These are phyloP conservation scores for Catharus fuscescens DNA, from an alignment of 2,113 vertebrate species.

Conservation along the genomic window DNA sequence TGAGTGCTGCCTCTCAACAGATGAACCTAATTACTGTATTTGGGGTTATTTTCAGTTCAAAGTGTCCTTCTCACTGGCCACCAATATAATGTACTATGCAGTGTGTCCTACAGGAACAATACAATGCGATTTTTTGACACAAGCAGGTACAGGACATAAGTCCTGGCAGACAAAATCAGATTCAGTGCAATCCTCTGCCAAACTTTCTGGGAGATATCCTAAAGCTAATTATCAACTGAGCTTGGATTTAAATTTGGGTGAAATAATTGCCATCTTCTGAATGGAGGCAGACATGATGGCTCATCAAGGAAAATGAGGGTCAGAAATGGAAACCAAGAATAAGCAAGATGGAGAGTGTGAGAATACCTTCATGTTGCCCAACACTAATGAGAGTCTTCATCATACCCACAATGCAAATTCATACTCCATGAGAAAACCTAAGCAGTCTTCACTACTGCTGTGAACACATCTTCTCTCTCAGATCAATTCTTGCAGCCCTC, in stretches of 20 bases:
- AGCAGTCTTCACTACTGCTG: neutral
- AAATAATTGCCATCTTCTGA: neutral
- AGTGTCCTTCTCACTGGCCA: neutral
- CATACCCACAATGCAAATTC: rapidly evolving
- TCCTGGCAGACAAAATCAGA: neutral
- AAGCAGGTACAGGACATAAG: neutral
- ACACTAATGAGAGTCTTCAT: neutral
- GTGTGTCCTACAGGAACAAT: neutral
- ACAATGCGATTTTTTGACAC: neutral
- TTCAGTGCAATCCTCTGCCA: neutral
- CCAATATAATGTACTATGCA: neutral
- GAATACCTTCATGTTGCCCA: neutral
- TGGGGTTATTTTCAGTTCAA: neutral
- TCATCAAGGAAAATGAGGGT: neutral
- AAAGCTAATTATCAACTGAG: neutral
- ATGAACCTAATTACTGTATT: neutral
- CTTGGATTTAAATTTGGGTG: neutral
- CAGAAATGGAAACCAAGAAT: neutral
- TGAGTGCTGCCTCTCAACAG: neutral
- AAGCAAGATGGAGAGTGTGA: neutral
- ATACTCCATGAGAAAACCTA: neutral
- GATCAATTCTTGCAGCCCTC: neutral
- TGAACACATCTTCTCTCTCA: neutral
- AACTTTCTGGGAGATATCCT: neutral
- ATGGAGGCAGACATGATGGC: rapidly evolving